A percentile compares a stretch with the other conserved stretches of the same genome.
These are phyloP conservation scores for Pandemis heparana DNA, from an alignment of 2,888 invertebrate species.

Conservation along the genomic window DNA sequence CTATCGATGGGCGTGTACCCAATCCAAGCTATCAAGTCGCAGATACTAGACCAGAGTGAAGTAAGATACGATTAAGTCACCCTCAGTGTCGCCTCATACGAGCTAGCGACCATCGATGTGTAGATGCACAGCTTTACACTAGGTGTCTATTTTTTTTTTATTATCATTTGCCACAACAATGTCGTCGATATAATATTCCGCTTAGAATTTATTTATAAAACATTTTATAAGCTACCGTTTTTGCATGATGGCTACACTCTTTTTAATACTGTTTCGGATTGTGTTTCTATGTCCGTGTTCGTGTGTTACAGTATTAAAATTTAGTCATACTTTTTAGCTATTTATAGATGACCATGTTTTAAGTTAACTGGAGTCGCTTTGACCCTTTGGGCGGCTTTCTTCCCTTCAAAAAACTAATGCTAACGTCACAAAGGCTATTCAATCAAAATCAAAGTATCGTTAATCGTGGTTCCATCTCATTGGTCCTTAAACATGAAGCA, in stretches of 20 bases:
- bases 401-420: neutral
- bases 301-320: slow-evolving; percentile 48
- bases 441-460: no score
- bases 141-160: slow-evolving; percentile 72
- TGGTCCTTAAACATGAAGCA: neutral
- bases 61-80: slow-evolving; percentile 89
- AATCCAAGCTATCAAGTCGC: slow-evolving; percentile 94
- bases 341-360: neutral
- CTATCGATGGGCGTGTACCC: slow-evolving; percentile 96
- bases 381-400: neutral
- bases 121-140: slow-evolving; percentile 85
- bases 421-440: neutral
- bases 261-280: slow-evolving; percentile 43
- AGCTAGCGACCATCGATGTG: slow-evolving; percentile 83
- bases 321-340: slow-evolving; percentile 22
- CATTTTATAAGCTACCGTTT: slow-evolving; percentile 65
- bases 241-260: slow-evolving; percentile 69
- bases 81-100: slow-evolving; percentile 71
- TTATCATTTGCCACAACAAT: slow-evolving; percentile 44
- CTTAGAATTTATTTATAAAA: slow-evolving; percentile 47
- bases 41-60: slow-evolving; percentile 94
- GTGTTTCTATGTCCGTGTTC: slow-evolving; percentile 45
- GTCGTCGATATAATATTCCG: slow-evolving; percentile 43
- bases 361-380: slow-evolving; percentile 1
- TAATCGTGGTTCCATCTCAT: no score